Percentiles rank a stretch among this genome's conserved stretches.
Evolutionary conservation across 2,888 invertebrate species (phyloP).

Genomic region (Ecliptopera silaceata): DNA sequence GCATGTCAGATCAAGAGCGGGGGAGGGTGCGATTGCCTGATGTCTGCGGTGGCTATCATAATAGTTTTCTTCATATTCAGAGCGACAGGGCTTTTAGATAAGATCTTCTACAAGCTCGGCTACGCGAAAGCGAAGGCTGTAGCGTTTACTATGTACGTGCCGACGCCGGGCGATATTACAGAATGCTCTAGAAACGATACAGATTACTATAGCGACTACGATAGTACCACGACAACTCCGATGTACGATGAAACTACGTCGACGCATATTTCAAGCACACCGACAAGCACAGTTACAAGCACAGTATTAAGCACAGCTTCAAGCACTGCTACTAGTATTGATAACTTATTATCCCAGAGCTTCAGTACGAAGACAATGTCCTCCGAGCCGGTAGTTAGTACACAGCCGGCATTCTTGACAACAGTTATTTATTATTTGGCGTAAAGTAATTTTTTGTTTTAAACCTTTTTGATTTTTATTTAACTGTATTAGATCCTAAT

Average conservation of each 20-base stretch:
- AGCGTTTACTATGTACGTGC: slow-evolving; percentile 44
- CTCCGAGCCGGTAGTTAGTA: no score
- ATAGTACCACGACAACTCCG: background rate
- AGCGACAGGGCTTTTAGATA: slow-evolving; percentile 64
- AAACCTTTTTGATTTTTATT: no score
- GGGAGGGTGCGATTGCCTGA: slow-evolving; percentile 63
- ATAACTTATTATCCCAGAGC: no score
- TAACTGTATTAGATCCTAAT: no score
- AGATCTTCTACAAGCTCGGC: slow-evolving; percentile 65
- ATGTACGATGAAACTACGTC: background rate
- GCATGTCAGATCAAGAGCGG: slow-evolving; percentile 62
- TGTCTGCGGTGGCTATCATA: slow-evolving; percentile 59
- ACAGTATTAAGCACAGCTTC: no score
- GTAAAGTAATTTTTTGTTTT: background rate
- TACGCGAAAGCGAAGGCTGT: slow-evolving; percentile 53
- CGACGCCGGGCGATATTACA: slow-evolving; percentile 60
- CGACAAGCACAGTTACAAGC: no score
- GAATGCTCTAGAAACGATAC: slow-evolving; percentile 61
- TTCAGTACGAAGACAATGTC: no score
- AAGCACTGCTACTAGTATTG: background rate
- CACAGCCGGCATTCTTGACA: background rate
- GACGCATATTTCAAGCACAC: no score
- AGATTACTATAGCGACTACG: slow-evolving; percentile 8
- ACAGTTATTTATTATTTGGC: background rate
- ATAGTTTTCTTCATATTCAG: slow-evolving; percentile 65